Conservation (phyloP, 64 coral and sea anemone genomes). For the Astreopora myriophthalma region DNA sequence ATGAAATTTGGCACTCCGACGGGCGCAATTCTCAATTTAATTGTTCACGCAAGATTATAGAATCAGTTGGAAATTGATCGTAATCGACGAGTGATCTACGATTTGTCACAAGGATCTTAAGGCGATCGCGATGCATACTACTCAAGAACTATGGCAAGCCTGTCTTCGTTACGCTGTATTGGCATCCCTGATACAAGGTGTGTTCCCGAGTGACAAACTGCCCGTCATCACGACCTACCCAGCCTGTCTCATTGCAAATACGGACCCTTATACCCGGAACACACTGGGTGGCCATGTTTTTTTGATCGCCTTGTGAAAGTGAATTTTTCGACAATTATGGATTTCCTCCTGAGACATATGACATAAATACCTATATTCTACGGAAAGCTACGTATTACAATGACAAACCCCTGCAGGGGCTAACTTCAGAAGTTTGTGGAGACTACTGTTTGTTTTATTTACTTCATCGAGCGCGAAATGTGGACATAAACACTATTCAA, state of each 20-base stretch:
- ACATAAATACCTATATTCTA: too few species aligned
- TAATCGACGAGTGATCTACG: neutral
- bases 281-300: too few species aligned
- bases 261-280: too few species aligned
- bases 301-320: too few species aligned
- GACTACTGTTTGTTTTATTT: constrained; percentile 31
- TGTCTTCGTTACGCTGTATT: neutral
- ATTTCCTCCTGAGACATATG: too few species aligned
- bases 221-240: neutral
- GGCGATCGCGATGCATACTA: neutral
- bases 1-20: neutral
- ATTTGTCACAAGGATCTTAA: neutral
- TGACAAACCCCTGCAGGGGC: too few species aligned
- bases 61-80: constrained; percentile 17
- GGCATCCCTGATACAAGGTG: neutral
- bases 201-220: neutral
- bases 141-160: neutral
- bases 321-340: too few species aligned
- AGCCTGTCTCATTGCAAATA: neutral
- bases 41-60: constrained; percentile 29
- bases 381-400: too few species aligned
- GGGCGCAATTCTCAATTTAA: neutral
- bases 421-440: constrained; percentile 9
- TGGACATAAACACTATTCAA: neutral
- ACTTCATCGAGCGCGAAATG: neutral